Evolutionary conservation across 2,797 vertebrate genomes (phyloP).

Genomic region (Danio albolineatus): DNA sequence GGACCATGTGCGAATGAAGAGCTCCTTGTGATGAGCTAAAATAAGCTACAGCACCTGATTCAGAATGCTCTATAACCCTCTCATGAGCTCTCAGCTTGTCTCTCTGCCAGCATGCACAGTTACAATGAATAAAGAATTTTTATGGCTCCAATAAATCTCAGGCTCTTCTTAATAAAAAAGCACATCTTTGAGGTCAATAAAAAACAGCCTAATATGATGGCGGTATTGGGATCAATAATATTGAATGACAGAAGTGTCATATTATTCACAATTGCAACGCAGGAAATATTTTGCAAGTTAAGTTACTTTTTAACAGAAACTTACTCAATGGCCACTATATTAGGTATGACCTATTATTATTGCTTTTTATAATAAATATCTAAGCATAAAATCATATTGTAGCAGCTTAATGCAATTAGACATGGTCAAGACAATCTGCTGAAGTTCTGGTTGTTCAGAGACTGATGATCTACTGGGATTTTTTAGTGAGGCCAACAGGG

Average conservation of each 20-base stretch:
- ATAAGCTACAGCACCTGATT: constrained; percentile 34
- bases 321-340: too few relatives aligned
- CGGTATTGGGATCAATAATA: background rate
- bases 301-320: too few relatives aligned
- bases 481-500: too few relatives aligned
- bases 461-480: too few relatives aligned
- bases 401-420: too few relatives aligned
- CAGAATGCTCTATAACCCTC: constrained; percentile 20
- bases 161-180: constrained; percentile 22
- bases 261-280: background rate
- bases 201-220: background rate
- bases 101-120: background rate
- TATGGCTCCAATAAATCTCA: constrained; percentile 12
- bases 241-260: background rate
- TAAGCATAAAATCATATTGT: too few relatives aligned
- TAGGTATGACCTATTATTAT: too few relatives aligned
- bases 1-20: constrained; percentile 35
- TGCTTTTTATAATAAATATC: too few relatives aligned
- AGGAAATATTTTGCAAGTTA: background rate
- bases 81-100: background rate
- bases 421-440: too few relatives aligned
- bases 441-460: too few relatives aligned
- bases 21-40: constrained; percentile 41
- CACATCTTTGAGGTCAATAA: constrained; percentile 1
- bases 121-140: constrained; percentile 9